Evolutionary conservation across 2,113 vertebrate species (phyloP).

Genomic region (Vimba vimba): DNA sequence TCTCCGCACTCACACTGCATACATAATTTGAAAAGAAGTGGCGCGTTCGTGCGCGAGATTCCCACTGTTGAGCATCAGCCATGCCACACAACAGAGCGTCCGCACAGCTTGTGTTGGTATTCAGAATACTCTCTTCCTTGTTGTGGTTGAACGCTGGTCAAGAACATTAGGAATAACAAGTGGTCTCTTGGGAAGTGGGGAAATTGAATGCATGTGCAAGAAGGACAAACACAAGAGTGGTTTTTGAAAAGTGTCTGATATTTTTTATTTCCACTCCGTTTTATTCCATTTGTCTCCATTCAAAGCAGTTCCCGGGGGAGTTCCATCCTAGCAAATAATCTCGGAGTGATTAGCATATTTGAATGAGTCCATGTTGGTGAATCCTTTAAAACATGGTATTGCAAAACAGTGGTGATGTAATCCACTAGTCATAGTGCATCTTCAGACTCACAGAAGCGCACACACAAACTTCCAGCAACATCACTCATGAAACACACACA

Average conservation of each 20-base stretch:
- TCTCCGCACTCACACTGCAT: slow-evolving; percentile 20
- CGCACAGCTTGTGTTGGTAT: slow-evolving; percentile 8
- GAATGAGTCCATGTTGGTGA: background rate
- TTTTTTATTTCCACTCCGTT: background rate
- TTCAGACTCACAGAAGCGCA: background rate
- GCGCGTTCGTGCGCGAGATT: background rate
- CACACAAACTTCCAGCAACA: slow-evolving; percentile 7
- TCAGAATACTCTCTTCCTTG: background rate
- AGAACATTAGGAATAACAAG: slow-evolving; percentile 30
- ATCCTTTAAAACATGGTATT: background rate
- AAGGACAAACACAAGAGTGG: background rate
- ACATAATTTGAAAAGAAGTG: slow-evolving; percentile 33
- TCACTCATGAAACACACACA: background rate
- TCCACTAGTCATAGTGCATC: background rate
- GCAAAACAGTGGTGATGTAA: slow-evolving; percentile 48
- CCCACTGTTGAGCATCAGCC: slow-evolving; percentile 14
- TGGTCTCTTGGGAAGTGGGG: background rate
- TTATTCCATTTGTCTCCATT: background rate
- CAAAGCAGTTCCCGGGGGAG: background rate
- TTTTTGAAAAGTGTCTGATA: background rate
- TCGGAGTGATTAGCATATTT: background rate
- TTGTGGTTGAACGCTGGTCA: slow-evolving; percentile 1
- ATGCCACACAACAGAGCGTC: background rate
- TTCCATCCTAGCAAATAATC: background rate
- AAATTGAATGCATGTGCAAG: background rate